Base-by-base conservation (phyloP, 37 sponge, comb jelly and placozoan genomes). In the Oopsacas minuta region DNA sequence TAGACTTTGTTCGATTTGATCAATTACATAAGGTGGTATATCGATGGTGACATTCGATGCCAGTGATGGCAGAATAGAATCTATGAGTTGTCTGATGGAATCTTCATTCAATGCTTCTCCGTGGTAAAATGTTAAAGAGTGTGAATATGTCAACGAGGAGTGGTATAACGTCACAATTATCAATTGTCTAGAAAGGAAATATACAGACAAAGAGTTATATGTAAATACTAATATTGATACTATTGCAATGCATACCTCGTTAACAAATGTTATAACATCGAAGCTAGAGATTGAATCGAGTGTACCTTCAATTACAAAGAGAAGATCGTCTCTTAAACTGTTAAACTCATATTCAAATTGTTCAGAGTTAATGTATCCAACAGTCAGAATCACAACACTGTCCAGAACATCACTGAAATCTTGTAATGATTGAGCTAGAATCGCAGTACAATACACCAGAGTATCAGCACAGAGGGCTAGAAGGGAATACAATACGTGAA, bases 371-470 rank as follows among this genome's bases (percentile, higher is more conserved):
- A 61, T 34, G 28, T 61, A n/a, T 25, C 75, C 75, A 61, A 34
- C 75, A 61, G 75, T 34, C 1, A 61, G 75, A 32, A 61, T 10
- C 22, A 12, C 5, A 10, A 61, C 22, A 12, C 32, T 34, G 28
- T 61, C 75, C 28, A 61, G 75, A 20, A 61, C 75, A 12, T 61
- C 75, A 61, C 75, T 61, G 75, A 61, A 61, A 12, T 61, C 75
- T 61, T 61, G 75, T n/a, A 61, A 34, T 34, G 75, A 61, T 25
- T 61, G 30, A 12, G 30, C 22, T 3, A 61, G 75, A 3, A 25
- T 5, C 3, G 75, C 20, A 5, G 75, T 61, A 12, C 75, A 61
- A 61, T 61, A 61, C 28, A 25, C 30, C 28, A 61, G 75, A 20
- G 75, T 61, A 34, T 61, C 75, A 7, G 30, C 75, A 61, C 75